phyloP scores from a whole-genome alignment of 2,797 vertebrate genomes.

The Notamacropus eugenii region DNA sequence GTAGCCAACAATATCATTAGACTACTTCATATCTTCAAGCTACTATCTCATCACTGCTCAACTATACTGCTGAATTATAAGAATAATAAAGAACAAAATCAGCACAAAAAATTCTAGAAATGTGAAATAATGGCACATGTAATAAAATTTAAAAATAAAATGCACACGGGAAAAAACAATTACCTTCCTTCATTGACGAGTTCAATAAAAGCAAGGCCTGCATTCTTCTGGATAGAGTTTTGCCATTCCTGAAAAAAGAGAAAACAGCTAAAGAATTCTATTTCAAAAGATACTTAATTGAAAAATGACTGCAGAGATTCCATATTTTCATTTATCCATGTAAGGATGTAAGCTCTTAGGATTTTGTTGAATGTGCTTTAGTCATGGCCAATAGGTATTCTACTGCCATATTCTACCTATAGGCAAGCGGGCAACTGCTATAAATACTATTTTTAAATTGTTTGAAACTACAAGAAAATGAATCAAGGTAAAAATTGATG shows the following conservation, averaged over 20 bases:
- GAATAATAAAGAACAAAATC: background rate
- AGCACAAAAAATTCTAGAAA: background rate
- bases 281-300: background rate
- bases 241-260: constrained; percentile 91
- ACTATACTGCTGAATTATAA: background rate
- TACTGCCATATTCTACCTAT: background rate
- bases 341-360: background rate
- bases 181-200: constrained; percentile 96
- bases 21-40: background rate
- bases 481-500: background rate
- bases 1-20: background rate
- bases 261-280: constrained; percentile 14
- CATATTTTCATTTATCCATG: background rate
- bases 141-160: background rate
- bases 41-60: background rate
- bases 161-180: constrained; percentile 56
- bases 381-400: background rate
- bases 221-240: constrained; percentile 98
- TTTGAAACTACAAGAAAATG: background rate
- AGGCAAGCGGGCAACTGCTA: background rate
- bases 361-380: background rate
- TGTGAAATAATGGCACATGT: background rate
- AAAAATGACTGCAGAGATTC: background rate
- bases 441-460: background rate
- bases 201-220: constrained; percentile 95